Conservation (phyloP, 2,797 vertebrate genomes). For the Monodelphis domestica region DNA sequence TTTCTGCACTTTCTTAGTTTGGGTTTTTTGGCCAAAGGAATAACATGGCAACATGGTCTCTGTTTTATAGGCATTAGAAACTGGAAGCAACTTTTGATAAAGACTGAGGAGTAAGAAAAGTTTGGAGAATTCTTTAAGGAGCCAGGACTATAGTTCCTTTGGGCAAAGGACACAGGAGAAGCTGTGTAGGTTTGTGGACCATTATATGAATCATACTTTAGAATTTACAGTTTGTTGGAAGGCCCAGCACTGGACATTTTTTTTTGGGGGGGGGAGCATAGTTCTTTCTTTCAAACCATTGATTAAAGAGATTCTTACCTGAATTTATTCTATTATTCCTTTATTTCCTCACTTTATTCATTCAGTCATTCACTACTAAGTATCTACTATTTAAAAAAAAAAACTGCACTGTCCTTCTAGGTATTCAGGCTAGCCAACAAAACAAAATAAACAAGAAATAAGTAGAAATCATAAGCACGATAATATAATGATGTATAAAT, state of each 20-base stretch:
- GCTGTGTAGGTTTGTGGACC: not conserved
- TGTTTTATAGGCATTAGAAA: slow-evolving; percentile 41
- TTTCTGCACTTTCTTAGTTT: not conserved
- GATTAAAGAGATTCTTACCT: not conserved
- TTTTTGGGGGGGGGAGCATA: not conserved
- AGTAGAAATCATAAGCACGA: not conserved
- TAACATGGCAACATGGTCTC: slow-evolving; percentile 10
- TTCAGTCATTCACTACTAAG: not conserved
- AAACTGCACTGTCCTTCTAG: not conserved
- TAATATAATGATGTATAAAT: not conserved
- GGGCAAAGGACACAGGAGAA: not conserved
- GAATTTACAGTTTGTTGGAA: not conserved
- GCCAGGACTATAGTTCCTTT: not conserved
- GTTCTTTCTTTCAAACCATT: not conserved
- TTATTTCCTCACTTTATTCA: not conserved
- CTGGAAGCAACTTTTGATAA: slow-evolving; percentile 24
- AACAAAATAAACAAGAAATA: not conserved
- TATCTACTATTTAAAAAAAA: not conserved
- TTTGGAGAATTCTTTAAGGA: not conserved
- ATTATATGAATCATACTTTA: not conserved
- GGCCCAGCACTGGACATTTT: not conserved
- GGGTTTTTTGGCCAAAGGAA: slow-evolving; percentile 35
- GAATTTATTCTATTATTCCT: not conserved
- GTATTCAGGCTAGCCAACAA: not conserved
- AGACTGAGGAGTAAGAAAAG: slow-evolving; percentile 2